A percentile compares a stretch with the other conserved stretches of the same genome.
These are phyloP conservation scores for Tromatobia lineatoria DNA, from an alignment of 2,888 invertebrate species.

Conservation along the genomic window DNA sequence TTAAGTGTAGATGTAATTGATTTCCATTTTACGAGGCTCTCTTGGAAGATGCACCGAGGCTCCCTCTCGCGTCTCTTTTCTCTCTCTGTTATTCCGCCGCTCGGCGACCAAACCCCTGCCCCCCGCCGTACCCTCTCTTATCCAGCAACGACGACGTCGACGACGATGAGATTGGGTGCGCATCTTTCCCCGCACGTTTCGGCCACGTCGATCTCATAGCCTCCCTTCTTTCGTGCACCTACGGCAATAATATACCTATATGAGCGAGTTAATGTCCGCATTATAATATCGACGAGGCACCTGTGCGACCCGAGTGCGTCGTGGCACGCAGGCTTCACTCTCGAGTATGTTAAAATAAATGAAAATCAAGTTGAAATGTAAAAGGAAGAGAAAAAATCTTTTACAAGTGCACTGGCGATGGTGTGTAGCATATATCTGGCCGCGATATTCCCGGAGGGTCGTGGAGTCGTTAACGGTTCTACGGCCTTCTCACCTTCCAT, in stretches of 20 bases:
- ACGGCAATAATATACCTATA: constrained; percentile 22
- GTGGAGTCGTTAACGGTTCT: constrained; percentile 69
- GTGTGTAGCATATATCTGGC: constrained; percentile 34
- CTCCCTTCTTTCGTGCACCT: constrained; percentile 55
- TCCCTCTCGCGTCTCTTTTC: constrained; percentile 12
- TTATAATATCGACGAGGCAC: constrained; percentile 33
- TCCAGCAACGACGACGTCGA: constrained; percentile 29
- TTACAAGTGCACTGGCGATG: constrained; percentile 14
- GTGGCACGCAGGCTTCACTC: constrained; percentile 2
- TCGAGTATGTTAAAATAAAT: constrained; percentile 21
- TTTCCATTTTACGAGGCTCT: constrained; percentile 85
- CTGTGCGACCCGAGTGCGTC: constrained; percentile 23
- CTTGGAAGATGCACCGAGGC: constrained; percentile 68
- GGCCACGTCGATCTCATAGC: constrained; percentile 41
- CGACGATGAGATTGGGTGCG: constrained; percentile 45
- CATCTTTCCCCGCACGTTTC: constrained; percentile 29
- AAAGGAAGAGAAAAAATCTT: neutral
- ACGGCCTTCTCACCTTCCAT: constrained; percentile 69
- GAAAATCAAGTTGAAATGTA: constrained; percentile 15
- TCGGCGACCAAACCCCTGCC: constrained; percentile 39
- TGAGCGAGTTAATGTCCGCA: constrained; percentile 23
- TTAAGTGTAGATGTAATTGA: constrained; percentile 85
- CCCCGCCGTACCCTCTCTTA: too few relatives aligned
- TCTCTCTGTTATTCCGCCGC: constrained; percentile 35
- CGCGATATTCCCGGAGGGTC: constrained; percentile 64